A percentile compares a stretch with the other conserved stretches of the same genome.
phyloP scores from a whole-genome alignment of 2,113 vertebrate species.

The Neodon shergylaensis region DNA sequence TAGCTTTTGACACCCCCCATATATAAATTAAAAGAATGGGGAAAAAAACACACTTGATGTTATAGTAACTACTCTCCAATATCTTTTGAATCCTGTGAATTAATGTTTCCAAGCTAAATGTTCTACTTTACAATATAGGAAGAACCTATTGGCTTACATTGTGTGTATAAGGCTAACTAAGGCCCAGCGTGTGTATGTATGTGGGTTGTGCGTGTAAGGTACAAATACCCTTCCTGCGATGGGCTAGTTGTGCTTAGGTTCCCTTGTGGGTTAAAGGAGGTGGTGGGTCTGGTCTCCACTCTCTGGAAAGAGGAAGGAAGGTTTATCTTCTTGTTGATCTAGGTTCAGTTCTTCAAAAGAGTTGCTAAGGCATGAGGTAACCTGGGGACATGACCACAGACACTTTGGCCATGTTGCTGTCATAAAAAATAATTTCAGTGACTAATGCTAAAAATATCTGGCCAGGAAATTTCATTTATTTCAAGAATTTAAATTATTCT shows the following conservation, averaged over 20 bases:
- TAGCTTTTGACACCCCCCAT: background rate
- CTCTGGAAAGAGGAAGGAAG: background rate
- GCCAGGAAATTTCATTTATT: slow-evolving; percentile 29
- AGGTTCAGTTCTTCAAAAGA: background rate
- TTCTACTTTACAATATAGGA: background rate
- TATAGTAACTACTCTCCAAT: background rate
- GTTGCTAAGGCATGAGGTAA: background rate
- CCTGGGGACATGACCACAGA: slow-evolving; percentile 12
- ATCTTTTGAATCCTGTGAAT: background rate
- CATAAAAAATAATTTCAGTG: slow-evolving; percentile 34
- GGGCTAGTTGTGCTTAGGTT: background rate
- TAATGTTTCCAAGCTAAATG: slow-evolving; percentile 19
- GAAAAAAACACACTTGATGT: background rate
- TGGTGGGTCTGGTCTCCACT: background rate
- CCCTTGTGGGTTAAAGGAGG: background rate
- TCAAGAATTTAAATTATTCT: slow-evolving; percentile 38
- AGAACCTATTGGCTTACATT: background rate
- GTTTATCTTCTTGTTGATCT: background rate
- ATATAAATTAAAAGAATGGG: background rate
- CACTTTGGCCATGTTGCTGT: background rate
- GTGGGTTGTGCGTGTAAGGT: background rate
- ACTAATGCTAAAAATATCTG: slow-evolving; percentile 51
- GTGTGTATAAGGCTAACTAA: background rate
- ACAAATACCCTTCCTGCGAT: background rate
- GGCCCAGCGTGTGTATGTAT: background rate